Conservation (phyloP, 2,797 vertebrate species). For the Pygocentrus nattereri region DNA sequence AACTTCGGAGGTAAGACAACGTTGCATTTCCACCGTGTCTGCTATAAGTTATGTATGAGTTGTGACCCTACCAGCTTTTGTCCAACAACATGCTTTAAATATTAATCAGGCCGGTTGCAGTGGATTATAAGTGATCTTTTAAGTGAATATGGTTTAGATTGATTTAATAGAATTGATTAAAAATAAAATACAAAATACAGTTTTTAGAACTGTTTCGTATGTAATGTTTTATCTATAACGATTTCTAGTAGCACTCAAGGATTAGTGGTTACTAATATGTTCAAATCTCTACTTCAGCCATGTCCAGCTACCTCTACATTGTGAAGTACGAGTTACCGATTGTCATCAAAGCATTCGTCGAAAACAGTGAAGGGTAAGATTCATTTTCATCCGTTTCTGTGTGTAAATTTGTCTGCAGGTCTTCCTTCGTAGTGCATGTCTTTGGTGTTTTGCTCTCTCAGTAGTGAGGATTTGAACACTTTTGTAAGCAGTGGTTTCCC, state of each 20-base stretch:
- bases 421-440: neutral
- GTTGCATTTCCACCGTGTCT: neutral
- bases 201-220: no score
- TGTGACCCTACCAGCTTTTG: neutral
- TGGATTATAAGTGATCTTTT: neutral
- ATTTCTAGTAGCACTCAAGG: neutral
- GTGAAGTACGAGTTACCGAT: constrained; percentile 98
- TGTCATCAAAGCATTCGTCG: constrained; percentile 89
- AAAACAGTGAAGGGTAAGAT: constrained; percentile 83
- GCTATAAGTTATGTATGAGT: neutral
- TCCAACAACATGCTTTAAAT: neutral
- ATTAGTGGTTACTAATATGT: neutral
- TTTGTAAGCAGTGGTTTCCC: neutral
- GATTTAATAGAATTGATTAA: no score
- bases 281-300: constrained; percentile 84
- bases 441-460: neutral
- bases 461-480: neutral
- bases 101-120: neutral
- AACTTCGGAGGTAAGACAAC: constrained; percentile 91
- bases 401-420: no score
- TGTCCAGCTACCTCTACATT: constrained; percentile 99
- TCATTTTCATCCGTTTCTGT: neutral
- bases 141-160: no score
- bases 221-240: no score
- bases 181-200: no score